A percentile compares a stretch with the other conserved stretches of the same genome.
phyloP scores from a whole-genome alignment of 1,140 invertebrate species.

The Triops cancriformis region DNA sequence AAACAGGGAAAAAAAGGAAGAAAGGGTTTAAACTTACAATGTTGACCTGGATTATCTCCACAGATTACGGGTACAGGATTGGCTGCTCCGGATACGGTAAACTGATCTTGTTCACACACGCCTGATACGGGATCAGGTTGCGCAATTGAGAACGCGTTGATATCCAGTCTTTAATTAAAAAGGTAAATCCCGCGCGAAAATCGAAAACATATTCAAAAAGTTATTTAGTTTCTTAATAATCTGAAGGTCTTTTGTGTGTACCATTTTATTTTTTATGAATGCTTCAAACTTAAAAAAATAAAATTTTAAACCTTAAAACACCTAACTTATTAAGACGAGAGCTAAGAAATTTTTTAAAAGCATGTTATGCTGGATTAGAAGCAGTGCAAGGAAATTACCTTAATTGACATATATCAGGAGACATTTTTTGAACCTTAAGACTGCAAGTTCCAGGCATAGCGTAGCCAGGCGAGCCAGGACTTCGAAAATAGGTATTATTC shows the following conservation, averaged over 20 bases:
- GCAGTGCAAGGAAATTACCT: neutral
- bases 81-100: conserved; percentile 53
- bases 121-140: conserved; percentile 60
- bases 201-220: too few species aligned
- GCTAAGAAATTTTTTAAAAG: neutral
- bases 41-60: conserved; percentile 69
- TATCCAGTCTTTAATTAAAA: conserved; percentile 51
- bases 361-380: too few species aligned
- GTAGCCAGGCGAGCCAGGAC: neutral
- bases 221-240: too few species aligned
- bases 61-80: conserved; percentile 61
- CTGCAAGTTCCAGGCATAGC: neutral
- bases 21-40: conserved; percentile 42
- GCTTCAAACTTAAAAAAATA: too few species aligned
- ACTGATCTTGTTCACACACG: conserved; percentile 56
- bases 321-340: neutral
- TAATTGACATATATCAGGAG: conserved; percentile 18
- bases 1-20: too few species aligned
- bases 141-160: conserved; percentile 58
- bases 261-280: too few species aligned
- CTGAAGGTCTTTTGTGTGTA: too few species aligned
- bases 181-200: too few species aligned
- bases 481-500: neutral
- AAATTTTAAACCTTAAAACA: neutral
- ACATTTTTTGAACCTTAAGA: neutral